Evolutionary conservation across 2,113 vertebrate genomes (phyloP).

Genomic region (Propithecus coquereli): DNA sequence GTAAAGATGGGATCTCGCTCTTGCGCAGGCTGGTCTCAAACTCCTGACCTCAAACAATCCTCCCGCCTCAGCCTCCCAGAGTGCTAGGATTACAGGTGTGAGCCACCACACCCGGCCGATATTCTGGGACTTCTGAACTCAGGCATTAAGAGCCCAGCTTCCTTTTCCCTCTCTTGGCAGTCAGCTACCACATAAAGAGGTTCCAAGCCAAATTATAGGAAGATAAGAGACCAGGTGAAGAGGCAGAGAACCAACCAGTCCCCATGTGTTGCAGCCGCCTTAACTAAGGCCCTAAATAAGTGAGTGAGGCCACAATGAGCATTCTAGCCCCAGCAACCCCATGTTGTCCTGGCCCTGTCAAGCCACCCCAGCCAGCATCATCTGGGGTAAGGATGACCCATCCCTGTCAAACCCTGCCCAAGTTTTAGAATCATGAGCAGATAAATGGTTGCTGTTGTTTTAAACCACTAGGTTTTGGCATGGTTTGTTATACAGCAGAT

Average conservation of each 20-base stretch:
- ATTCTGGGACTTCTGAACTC: neutral
- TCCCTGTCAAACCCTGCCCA: neutral
- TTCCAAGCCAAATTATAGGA: neutral
- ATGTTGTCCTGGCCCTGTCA: neutral
- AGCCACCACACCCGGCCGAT: neutral
- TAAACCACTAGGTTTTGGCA: neutral
- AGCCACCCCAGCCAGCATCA: too few species aligned
- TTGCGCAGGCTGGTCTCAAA: too few species aligned
- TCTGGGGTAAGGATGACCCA: neutral
- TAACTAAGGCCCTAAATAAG: neutral
- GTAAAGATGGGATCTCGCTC: too few species aligned
- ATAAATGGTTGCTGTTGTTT: neutral
- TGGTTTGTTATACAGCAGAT: neutral
- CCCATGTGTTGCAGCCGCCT: too few species aligned
- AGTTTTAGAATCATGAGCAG: neutral
- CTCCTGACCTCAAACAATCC: too few species aligned
- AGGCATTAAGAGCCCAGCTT: neutral
- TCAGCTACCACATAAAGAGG: neutral
- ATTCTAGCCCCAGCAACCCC: neutral
- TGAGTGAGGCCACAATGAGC: neutral
- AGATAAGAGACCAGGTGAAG: neutral
- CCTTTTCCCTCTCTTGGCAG: neutral
- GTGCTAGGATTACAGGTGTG: too few species aligned
- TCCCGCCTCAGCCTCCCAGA: too few species aligned
- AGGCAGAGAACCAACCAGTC: neutral